phyloP scores from a whole-genome alignment of 2,113 vertebrate species.

The Carassius carassius region DNA sequence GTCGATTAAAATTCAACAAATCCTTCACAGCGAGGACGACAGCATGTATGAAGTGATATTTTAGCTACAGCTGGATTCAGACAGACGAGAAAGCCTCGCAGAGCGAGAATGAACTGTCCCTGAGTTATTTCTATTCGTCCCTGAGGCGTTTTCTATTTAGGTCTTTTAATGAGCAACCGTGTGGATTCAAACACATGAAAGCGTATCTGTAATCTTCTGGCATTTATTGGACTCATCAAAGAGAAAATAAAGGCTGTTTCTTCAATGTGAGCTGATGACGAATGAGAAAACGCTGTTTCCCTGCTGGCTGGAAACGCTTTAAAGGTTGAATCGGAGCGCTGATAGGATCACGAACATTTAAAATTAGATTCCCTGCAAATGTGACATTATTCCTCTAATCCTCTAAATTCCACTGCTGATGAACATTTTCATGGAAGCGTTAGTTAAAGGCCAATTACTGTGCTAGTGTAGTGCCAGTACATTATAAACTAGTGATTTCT shows the following conservation, averaged over 20 bases:
- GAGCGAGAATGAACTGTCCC: not conserved
- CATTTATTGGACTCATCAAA: constrained; percentile 33
- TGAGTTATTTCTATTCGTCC: not conserved
- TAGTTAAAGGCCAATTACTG: not conserved
- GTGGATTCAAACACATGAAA: constrained; percentile 18
- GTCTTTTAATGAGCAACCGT: constrained; percentile 38
- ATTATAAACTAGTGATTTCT: too few species aligned
- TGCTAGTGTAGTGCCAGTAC: too few species aligned
- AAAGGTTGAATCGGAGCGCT: not conserved
- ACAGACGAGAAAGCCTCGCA: not conserved
- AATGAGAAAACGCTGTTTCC: constrained; percentile 14
- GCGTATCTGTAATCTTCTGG: constrained; percentile 37
- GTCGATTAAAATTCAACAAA: not conserved
- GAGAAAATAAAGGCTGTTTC: not conserved
- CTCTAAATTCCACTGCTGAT: not conserved
- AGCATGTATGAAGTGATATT: not conserved
- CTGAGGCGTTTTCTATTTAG: not conserved
- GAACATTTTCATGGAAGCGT: not conserved
- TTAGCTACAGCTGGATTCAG: not conserved
- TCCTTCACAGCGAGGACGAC: not conserved
- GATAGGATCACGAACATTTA: not conserved
- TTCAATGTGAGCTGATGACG: constrained; percentile 27
- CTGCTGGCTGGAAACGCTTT: not conserved
- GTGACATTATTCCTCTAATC: constrained; percentile 12
- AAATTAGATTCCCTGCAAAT: not conserved